Evolutionary conservation across 2,797 vertebrate genomes (phyloP).

Genomic region (Merluccius polli): DNA sequence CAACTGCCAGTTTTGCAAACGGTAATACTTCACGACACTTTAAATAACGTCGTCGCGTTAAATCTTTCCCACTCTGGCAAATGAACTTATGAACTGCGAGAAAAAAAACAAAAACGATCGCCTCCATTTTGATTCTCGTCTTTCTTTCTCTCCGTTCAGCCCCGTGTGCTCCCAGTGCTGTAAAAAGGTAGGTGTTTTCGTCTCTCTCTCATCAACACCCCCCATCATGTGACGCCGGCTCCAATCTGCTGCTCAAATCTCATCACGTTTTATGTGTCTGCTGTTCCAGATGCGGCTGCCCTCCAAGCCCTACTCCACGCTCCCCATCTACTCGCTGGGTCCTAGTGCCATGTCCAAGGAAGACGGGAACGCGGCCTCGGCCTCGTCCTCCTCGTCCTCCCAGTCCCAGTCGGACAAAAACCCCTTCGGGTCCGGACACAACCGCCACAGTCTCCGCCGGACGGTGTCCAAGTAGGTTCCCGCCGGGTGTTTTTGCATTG

Average conservation of each 20-base stretch:
- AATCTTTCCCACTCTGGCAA: background rate
- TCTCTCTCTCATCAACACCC: background rate
- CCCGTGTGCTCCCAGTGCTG: conserved; percentile 98
- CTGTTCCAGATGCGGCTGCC: conserved; percentile 88
- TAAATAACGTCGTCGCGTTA: background rate
- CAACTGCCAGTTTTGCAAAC: conserved; percentile 97
- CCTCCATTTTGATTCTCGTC: background rate
- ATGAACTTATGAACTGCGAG: background rate
- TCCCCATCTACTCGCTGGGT: conserved; percentile 95
- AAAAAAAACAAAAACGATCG: background rate
- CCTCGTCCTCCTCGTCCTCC: conserved; percentile 37
- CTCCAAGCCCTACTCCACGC: conserved; percentile 91
- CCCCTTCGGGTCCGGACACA: too few species aligned
- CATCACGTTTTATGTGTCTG: background rate
- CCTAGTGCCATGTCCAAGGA: conserved; percentile 80
- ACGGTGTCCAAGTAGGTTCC: conserved; percentile 73
- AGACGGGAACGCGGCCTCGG: conserved; percentile 55
- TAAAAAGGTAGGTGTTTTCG: conserved; percentile 82
- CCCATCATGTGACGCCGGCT: background rate
- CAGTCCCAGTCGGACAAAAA: conserved; percentile 76
- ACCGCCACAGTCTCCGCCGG: conserved; percentile 75
- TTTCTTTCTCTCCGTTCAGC: conserved; percentile 67
- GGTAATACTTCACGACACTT: conserved; percentile 68
- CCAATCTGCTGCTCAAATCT: background rate
- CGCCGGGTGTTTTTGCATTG: too few species aligned